A percentile compares a stretch with the other conserved stretches of the same genome.
These are phyloP conservation scores for Actinernus sp. DNA, from an alignment of 92 coral and sea anemone species.

Conservation along the genomic window DNA sequence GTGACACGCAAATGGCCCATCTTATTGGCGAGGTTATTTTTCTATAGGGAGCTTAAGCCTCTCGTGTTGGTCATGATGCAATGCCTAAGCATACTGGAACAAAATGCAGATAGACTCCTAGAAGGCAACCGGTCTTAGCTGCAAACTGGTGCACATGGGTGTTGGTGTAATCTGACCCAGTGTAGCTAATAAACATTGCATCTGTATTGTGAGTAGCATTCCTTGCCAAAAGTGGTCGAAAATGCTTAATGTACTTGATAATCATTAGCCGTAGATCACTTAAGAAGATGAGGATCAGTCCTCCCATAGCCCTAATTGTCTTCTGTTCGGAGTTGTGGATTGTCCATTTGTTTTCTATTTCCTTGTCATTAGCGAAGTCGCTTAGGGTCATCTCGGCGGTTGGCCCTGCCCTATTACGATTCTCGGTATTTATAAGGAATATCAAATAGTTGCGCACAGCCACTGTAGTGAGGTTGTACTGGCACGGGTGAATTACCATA, in stretches of 20 bases:
- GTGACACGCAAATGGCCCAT: no score
- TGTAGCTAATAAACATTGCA: constrained; percentile 7
- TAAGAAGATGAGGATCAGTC: constrained; percentile 15
- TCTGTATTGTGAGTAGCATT: constrained; percentile 13
- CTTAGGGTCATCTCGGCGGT: constrained; percentile 13
- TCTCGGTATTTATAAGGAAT: constrained; percentile 3
- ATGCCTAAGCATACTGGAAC: constrained; percentile 17
- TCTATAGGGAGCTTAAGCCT: constrained; percentile 15
- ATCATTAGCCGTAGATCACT: constrained; percentile 14
- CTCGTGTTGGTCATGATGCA: constrained; percentile 9
- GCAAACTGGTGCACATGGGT: no score
- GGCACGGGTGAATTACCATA: constrained; percentile 18
- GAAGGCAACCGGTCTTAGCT: constrained; percentile 12
- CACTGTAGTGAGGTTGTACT: constrained; percentile 10
- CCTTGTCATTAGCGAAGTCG: constrained; percentile 6
- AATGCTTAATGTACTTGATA: constrained; percentile 8
- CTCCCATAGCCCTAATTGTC: constrained; percentile 16
- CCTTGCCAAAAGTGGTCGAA: constrained; percentile 13
- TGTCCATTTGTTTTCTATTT: constrained; percentile 18
- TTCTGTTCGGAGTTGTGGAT: constrained; percentile 18
- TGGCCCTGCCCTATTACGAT: constrained; percentile 11
- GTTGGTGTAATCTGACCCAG: constrained; percentile 12
- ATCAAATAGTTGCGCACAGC: constrained; percentile 18
- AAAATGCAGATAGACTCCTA: constrained; percentile 19
- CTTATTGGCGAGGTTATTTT: constrained; percentile 13